phyloP scores from a whole-genome alignment of 2,113 vertebrate genomes.

The Ailurus styani region DNA sequence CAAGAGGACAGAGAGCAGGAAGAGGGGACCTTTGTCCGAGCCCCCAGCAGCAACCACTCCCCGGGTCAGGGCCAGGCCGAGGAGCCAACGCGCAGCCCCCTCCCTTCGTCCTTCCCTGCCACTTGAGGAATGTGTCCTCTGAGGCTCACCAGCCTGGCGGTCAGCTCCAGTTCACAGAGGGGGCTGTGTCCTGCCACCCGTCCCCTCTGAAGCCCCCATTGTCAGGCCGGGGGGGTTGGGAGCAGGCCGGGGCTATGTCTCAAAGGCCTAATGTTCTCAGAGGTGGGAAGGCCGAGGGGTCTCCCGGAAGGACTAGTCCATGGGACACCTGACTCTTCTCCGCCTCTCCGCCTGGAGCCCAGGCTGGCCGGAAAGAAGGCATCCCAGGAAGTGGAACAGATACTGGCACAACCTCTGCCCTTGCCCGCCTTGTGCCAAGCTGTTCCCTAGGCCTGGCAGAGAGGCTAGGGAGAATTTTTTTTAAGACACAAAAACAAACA shows the following conservation, averaged over 20 bases:
- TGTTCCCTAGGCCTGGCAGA: not conserved
- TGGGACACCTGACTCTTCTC: slow-evolving; percentile 26
- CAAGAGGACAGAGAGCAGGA: not conserved
- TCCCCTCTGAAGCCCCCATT: slow-evolving; percentile 65
- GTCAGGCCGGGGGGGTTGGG: not conserved
- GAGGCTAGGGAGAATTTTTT: not conserved
- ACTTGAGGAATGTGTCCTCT: slow-evolving; percentile 60
- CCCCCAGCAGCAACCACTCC: not conserved
- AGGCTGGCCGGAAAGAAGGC: not conserved
- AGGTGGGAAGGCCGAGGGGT: slow-evolving; percentile 23
- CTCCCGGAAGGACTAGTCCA: not conserved
- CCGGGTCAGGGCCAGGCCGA: slow-evolving; percentile 21
- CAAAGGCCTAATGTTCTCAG: slow-evolving; percentile 58
- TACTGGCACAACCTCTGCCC: not conserved
- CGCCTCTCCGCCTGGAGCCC: not conserved
- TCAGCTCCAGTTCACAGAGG: slow-evolving; percentile 47
- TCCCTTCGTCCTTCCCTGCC: slow-evolving; percentile 1
- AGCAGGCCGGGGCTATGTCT: slow-evolving; percentile 4
- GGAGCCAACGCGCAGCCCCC: not conserved
- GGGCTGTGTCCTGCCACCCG: slow-evolving; percentile 50
- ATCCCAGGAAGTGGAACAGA: not conserved
- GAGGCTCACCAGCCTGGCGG: not conserved
- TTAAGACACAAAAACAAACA: not conserved
- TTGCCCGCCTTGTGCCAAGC: not conserved
- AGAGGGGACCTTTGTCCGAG: slow-evolving; percentile 55